phyloP scores from a whole-genome alignment of 2,113 vertebrate genomes.

The Paramormyrops kingsleyae region DNA sequence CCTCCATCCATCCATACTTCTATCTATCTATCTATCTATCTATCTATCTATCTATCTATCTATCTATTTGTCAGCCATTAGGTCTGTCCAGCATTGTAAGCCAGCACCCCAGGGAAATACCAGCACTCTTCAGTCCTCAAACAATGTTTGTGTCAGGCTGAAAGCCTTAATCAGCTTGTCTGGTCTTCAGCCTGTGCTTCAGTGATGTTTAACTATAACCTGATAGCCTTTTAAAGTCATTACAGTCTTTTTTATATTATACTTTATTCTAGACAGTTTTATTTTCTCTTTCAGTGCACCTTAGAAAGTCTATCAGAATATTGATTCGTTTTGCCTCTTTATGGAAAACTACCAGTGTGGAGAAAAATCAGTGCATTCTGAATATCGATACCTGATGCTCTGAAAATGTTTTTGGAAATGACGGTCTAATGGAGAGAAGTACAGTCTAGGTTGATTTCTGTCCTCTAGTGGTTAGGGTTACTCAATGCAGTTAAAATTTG shows the following conservation, averaged over 20 bases:
- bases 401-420: background rate
- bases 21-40: background rate
- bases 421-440: background rate
- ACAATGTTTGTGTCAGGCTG: background rate
- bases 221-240: background rate
- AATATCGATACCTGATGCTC: background rate
- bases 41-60: background rate
- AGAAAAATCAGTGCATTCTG: background rate
- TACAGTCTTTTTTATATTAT: background rate
- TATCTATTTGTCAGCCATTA: background rate
- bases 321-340: background rate
- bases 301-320: background rate
- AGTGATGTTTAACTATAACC: background rate
- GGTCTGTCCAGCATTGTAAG: background rate
- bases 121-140: background rate
- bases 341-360: background rate
- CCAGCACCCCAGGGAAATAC: background rate
- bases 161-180: slow-evolving; percentile 3
- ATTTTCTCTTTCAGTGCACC: background rate
- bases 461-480: background rate
- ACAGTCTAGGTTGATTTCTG: background rate
- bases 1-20: background rate
- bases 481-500: background rate
- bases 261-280: background rate
- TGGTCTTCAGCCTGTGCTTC: background rate